These are phyloP conservation scores for Helicolenus hilgendorfi DNA, from an alignment of 2,797 vertebrate genomes.

Conservation along the genomic window DNA sequence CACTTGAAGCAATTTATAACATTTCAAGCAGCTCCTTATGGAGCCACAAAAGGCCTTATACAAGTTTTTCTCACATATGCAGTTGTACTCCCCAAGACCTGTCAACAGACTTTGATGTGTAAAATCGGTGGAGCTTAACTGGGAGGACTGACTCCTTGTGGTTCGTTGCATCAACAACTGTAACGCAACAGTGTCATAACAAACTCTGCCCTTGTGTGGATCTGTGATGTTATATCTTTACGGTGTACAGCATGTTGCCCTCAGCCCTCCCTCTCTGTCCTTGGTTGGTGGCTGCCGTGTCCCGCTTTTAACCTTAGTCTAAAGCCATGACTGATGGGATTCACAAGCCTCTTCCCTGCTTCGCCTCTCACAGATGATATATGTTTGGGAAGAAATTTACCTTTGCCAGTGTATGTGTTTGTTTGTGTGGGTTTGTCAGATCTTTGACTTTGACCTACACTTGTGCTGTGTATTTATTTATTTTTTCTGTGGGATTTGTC, in stretches of 20 bases:
- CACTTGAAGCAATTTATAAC: neutral
- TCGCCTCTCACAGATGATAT: conserved; percentile 76
- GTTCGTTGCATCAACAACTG: neutral
- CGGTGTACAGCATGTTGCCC: conserved; percentile 14
- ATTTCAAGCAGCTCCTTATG: neutral
- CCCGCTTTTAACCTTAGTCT: conserved; percentile 73
- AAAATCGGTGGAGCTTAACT: neutral
- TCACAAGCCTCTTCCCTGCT: conserved; percentile 59
- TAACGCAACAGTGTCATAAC: neutral
- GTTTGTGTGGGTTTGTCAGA: conserved; percentile 5
- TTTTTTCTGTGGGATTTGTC: conserved; percentile 39
- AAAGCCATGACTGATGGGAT: conserved; percentile 82
- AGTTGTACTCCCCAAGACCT: neutral
- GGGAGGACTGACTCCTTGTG: neutral
- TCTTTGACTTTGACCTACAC: conserved; percentile 51
- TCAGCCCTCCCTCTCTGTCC: conserved; percentile 56
- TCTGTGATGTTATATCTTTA: conserved; percentile 39
- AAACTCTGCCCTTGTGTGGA: conserved; percentile 20
- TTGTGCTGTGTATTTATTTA: conserved; percentile 24
- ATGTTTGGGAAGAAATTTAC: conserved; percentile 69
- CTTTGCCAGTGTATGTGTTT: conserved; percentile 26
- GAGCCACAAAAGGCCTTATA: neutral
- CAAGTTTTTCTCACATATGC: neutral
- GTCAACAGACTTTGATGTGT: conserved; percentile 4
- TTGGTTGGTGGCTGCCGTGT: conserved; percentile 61